These are phyloP conservation scores for Crossocerus cetratus DNA, from an alignment of 2,888 invertebrate genomes.

Conservation along the genomic window DNA sequence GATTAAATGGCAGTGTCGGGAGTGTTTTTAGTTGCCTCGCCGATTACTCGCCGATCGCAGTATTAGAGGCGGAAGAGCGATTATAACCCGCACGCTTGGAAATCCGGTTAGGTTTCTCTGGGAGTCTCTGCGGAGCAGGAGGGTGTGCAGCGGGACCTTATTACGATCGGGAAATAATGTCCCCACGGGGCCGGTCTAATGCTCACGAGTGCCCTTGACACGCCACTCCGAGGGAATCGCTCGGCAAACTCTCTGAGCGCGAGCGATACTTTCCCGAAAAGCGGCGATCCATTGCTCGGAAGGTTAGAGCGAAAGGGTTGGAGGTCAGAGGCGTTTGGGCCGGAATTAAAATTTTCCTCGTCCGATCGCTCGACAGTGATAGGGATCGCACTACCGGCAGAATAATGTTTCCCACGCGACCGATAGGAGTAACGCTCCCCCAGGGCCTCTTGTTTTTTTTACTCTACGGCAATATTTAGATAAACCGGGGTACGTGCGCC, in stretches of 20 bases:
- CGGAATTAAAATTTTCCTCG: conserved; percentile 42
- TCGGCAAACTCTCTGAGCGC: conserved; percentile 8
- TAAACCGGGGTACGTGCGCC: conserved; percentile 64
- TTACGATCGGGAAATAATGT: conserved; percentile 48
- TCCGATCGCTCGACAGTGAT: conserved; percentile 43
- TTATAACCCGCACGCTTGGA: conserved; percentile 38
- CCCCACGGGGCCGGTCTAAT: conserved; percentile 31
- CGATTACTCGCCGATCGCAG: conserved; percentile 31
- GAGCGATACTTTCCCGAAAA: no score
- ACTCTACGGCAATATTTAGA: conserved; percentile 63
- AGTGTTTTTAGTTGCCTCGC: conserved; percentile 2
- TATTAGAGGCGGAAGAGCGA: conserved; percentile 30
- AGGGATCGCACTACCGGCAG: conserved; percentile 46
- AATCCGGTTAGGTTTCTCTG: conserved; percentile 47
- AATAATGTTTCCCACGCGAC: conserved; percentile 68
- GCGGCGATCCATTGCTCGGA: no score
- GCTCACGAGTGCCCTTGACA: conserved; percentile 8
- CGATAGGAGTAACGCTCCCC: conserved; percentile 53
- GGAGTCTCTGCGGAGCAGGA: conserved; percentile 19
- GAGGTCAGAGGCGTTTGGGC: no score
- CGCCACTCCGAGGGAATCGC: conserved; percentile 20
- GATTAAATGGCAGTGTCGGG: no score
- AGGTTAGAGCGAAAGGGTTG: no score
- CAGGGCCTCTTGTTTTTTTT: conserved; percentile 42
- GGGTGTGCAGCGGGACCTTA: conserved; percentile 30